phyloP scores from a whole-genome alignment of 2,797 vertebrate species.

The Cyclopterus lumpus region DNA sequence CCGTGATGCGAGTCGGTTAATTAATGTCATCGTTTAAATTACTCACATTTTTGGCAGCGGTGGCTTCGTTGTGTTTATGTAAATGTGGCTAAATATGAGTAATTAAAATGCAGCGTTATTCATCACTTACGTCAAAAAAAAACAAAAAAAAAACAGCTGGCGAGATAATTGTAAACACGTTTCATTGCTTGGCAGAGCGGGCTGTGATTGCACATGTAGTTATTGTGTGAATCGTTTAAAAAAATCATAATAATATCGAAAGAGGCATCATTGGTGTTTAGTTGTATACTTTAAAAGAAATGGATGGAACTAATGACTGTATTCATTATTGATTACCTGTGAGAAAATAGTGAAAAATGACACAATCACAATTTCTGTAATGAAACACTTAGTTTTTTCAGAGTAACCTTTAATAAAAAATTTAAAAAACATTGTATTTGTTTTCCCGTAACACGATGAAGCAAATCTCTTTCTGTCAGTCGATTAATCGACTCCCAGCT shows the following conservation, averaged over 20 bases:
- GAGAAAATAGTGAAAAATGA: neutral
- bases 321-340: neutral
- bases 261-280: constrained; percentile 1
- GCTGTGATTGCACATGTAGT: constrained; percentile 31
- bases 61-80: constrained; percentile 32
- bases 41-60: constrained; percentile 27
- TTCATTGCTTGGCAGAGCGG: constrained; percentile 23
- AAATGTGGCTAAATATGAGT: constrained; percentile 50
- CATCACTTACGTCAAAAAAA: constrained; percentile 54
- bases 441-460: neutral
- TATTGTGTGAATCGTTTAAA: constrained; percentile 31
- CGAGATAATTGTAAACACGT: constrained; percentile 43
- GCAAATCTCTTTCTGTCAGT: neutral
- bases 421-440: neutral
- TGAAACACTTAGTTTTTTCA: neutral
- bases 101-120: constrained; percentile 52
- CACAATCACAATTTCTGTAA: neutral
- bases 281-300: neutral
- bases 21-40: constrained; percentile 39
- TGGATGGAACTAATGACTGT: neutral
- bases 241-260: constrained; percentile 6
- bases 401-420: neutral
- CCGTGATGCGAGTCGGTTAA: too few relatives aligned
- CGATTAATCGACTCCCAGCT: neutral
- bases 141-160: constrained; percentile 56